Evolutionary conservation across 2,797 vertebrate genomes (phyloP), one percentile per base, ranked within the genome.

Genomic region (Pangasius krempfi): DNA sequence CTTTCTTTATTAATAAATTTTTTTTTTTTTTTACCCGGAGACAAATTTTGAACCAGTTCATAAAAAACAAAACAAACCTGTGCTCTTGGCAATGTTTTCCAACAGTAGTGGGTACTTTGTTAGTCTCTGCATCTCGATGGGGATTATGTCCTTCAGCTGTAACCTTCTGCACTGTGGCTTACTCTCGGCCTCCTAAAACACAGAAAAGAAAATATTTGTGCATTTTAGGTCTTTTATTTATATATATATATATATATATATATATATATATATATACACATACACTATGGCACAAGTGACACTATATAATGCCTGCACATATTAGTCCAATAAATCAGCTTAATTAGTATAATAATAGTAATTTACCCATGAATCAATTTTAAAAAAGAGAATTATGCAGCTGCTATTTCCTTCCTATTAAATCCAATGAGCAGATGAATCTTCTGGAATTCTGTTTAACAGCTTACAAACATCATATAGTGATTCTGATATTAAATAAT

Each of bases 131-230:
- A 98, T 99, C 93, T 98, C 97, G 0, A 94, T 97, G 52, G 98
- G 98, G 88, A 99, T 98, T 91, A 99, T 98, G 93, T 99, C 98
- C 93, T 99, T 99, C 85, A 99, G 94, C 93, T 99, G 98, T 66
- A 99, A 95, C 88, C 98, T 96, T 82, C 98, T 95, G 92, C 98
- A 98, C 89, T 97, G 96, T 0, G 97, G 97, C 3, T 96, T 97
- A 91, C 97, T 97, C 93, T 98, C 97, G 0, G 98, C 97, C 12
- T 98, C 98, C 97, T 98, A 91, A 0, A 87, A 89, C 30, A 84
- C 73, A 89, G 8, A 88, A 56, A 80, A 40, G 50, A 79, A 70
- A n/a, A 78, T 30, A 56, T 56, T 30, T 27, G 40, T 22, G 44
- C 6, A 64, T 56, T 80, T 4, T 52, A 37, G n/a, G 20, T 22